phyloP scores from a whole-genome alignment of 2,797 vertebrate genomes.

The Perodicticus potto region DNA sequence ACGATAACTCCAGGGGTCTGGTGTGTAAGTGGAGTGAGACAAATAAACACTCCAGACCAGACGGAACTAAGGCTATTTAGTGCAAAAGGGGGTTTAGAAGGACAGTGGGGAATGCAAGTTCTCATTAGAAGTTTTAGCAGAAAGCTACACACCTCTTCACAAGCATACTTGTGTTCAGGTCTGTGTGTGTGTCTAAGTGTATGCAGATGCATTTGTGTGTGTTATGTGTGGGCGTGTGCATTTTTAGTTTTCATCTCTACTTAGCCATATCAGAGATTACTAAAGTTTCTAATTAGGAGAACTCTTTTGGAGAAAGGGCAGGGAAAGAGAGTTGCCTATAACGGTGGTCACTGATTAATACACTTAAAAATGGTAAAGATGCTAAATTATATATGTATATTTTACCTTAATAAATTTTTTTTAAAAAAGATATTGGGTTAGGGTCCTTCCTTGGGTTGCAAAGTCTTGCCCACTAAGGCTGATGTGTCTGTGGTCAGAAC shows the following conservation, averaged over 20 bases:
- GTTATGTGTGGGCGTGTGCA: too few relatives aligned
- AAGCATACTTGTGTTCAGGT: neutral
- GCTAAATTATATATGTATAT: neutral
- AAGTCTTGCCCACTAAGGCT: neutral
- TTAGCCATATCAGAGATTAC: constrained; percentile 18
- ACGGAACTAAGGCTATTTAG: neutral
- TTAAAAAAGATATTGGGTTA: neutral
- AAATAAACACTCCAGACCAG: neutral
- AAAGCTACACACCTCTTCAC: neutral
- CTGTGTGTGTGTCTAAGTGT: neutral
- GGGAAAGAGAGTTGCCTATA: neutral
- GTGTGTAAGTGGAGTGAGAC: neutral
- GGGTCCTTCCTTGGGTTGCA: neutral
- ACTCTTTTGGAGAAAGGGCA: neutral
- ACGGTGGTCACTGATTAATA: neutral
- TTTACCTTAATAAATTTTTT: neutral
- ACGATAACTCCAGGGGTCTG: neutral
- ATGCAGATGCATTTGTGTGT: too few relatives aligned
- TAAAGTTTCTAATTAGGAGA: neutral
- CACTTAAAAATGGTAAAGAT: neutral
- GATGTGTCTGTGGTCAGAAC: neutral
- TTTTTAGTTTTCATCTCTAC: neutral
- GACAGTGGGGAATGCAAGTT: neutral
- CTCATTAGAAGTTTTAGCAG: neutral
- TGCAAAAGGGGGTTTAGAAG: neutral